Percentiles rank a stretch among this genome's conserved stretches.
Evolutionary conservation across 2,113 vertebrate genomes (phyloP).

Genomic region (Meleagris gallopavo): DNA sequence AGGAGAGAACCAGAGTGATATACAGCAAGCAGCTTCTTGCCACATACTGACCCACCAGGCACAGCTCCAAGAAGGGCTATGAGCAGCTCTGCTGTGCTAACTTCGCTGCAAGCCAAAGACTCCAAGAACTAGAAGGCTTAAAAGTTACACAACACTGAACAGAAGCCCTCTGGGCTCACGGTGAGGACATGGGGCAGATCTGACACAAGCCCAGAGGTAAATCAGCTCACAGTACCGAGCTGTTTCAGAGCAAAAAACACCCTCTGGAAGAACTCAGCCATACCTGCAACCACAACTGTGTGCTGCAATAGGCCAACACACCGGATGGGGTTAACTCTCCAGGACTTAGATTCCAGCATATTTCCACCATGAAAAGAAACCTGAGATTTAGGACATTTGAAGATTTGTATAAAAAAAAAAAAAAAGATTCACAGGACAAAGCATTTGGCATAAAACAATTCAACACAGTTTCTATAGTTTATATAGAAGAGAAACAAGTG

Average conservation of each 20-base stretch:
- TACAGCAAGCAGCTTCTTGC: background rate
- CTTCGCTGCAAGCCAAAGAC: rapidly evolving
- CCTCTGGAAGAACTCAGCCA: background rate
- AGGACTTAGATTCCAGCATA: rapidly evolving
- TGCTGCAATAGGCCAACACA: background rate
- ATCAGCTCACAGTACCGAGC: rapidly evolving
- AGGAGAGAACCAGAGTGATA: rapidly evolving
- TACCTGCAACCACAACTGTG: background rate
- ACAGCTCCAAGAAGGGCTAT: background rate
- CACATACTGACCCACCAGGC: no score
- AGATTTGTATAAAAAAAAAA: no score
- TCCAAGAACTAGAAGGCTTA: background rate
- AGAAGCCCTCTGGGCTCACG: background rate
- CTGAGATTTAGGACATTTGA: slow-evolving; percentile 35
- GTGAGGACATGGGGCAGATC: background rate
- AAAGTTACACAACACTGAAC: background rate
- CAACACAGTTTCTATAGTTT: background rate
- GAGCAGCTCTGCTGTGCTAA: background rate
- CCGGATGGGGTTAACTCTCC: rapidly evolving
- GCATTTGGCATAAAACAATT: background rate
- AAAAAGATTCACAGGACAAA: background rate
- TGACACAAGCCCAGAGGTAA: background rate
- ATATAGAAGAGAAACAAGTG: background rate
- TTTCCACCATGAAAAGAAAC: background rate
- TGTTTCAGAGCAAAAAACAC: rapidly evolving